Percentiles rank a stretch among this genome's conserved stretches.
Evolutionary conservation across 2,888 invertebrate genomes (phyloP).

Genomic region (Drosophila melanosoma): DNA sequence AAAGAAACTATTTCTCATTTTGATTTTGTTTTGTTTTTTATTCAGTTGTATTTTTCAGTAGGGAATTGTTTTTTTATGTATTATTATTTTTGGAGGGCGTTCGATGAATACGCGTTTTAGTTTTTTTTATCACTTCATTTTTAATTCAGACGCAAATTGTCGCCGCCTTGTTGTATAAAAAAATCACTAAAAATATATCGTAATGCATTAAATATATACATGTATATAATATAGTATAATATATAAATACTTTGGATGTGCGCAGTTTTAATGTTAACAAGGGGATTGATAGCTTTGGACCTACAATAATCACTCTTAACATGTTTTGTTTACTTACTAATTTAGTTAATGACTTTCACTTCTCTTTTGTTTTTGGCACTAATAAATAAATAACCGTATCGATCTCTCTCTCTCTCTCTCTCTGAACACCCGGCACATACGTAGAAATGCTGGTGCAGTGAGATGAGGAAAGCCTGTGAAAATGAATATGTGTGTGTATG

Average conservation of each 20-base stretch:
- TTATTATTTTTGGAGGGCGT: conserved; percentile 5
- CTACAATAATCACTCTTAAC: conserved; percentile 54
- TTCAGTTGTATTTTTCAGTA: conserved; percentile 38
- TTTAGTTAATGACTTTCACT: conserved; percentile 72
- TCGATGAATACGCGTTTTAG: conserved; percentile 27
- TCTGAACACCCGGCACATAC: conserved; percentile 24
- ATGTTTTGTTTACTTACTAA: conserved; percentile 40
- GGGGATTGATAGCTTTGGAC: conserved; percentile 22
- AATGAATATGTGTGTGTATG: conserved; percentile 20
- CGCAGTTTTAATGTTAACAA: conserved; percentile 54
- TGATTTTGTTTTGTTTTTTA: conserved; percentile 1
- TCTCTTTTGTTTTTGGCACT: conserved; percentile 65
- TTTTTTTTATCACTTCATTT: conserved; percentile 68
- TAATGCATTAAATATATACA: conserved; percentile 40
- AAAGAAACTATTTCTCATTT: background rate
- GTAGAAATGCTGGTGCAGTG: conserved; percentile 14
- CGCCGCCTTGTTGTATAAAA: conserved; percentile 23
- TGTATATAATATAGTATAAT: conserved; percentile 47
- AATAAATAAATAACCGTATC: conserved; percentile 77
- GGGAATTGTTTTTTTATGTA: conserved; percentile 23
- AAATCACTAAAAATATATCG: conserved; percentile 42
- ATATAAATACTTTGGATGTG: conserved; percentile 77
- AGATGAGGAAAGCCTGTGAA: conserved; percentile 49
- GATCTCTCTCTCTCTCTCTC: conserved; percentile 67
- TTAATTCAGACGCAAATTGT: conserved; percentile 10